Conservation (phyloP, 2,113 vertebrate genomes). For the Nyctibius bracteatus region DNA sequence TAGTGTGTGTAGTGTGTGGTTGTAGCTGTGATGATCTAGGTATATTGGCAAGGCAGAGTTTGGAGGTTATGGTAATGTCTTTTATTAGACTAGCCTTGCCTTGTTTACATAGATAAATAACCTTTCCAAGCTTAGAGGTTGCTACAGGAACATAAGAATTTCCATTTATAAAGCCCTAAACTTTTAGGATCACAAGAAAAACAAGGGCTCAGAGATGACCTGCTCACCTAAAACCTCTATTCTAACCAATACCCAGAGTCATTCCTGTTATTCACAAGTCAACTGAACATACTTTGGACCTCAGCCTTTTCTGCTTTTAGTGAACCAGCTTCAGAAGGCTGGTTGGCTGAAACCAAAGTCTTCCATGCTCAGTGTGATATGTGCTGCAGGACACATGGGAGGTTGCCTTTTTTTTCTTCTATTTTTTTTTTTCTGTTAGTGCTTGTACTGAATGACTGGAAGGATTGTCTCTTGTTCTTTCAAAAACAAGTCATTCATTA, state of each 20-base stretch:
- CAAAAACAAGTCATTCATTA: slow-evolving; percentile 68
- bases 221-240: not conserved
- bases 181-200: not conserved
- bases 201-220: not conserved
- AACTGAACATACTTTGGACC: not conserved
- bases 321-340: slow-evolving; percentile 10
- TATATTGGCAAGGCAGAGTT: not conserved
- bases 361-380: not conserved
- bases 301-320: not conserved
- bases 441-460: slow-evolving; percentile 56
- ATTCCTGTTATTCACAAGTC: not conserved
- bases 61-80: not conserved
- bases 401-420: not conserved
- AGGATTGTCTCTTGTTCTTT: slow-evolving; percentile 65
- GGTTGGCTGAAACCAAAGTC: slow-evolving; percentile 18
- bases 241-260: not conserved
- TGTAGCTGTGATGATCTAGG: not conserved
- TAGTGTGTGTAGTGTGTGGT: not conserved
- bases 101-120: not conserved
- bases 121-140: not conserved
- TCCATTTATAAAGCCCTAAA: not conserved
- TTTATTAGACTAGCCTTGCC: not conserved
- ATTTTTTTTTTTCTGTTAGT: slow-evolving; percentile 31
- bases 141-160: not conserved
- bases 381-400: not conserved